These are phyloP conservation scores for Arrhopalites spinosus DNA, from an alignment of 2,888 invertebrate genomes.

Conservation along the genomic window DNA sequence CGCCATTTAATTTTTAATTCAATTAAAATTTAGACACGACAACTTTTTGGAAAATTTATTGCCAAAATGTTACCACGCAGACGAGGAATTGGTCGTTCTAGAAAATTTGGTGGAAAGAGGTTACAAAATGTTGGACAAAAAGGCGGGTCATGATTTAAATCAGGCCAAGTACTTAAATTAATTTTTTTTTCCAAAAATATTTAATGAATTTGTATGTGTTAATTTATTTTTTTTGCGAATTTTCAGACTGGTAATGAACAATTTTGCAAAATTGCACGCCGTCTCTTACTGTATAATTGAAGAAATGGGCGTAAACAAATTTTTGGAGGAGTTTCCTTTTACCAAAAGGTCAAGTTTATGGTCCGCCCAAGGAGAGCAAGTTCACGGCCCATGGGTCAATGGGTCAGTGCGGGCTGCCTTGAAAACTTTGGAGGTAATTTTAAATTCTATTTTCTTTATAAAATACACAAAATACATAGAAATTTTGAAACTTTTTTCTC, in stretches of 20 bases:
- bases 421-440: too few species aligned
- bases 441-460: too few species aligned
- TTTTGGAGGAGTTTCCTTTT: conserved; percentile 22
- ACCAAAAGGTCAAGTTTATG: conserved; percentile 12
- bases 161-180: conserved; percentile 17
- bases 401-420: neutral
- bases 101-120: conserved; percentile 25
- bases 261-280: conserved; percentile 27
- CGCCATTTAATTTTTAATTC: neutral
- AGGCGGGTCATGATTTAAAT: conserved; percentile 8
- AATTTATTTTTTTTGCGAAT: neutral
- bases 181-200: neutral
- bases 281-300: conserved; percentile 19
- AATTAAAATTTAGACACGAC: neutral
- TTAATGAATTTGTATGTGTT: neutral
- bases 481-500: too few species aligned
- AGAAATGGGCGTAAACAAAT: conserved; percentile 16
- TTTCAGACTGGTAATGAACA: conserved; percentile 3
- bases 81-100: conserved; percentile 20
- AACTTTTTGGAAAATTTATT: neutral
- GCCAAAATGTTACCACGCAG: conserved; percentile 34
- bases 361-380: neutral
- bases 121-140: conserved; percentile 14
- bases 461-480: too few species aligned
- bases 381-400: neutral